Conservation (phyloP, 1,140 invertebrate genomes). For the Drosophila burlai region DNA sequence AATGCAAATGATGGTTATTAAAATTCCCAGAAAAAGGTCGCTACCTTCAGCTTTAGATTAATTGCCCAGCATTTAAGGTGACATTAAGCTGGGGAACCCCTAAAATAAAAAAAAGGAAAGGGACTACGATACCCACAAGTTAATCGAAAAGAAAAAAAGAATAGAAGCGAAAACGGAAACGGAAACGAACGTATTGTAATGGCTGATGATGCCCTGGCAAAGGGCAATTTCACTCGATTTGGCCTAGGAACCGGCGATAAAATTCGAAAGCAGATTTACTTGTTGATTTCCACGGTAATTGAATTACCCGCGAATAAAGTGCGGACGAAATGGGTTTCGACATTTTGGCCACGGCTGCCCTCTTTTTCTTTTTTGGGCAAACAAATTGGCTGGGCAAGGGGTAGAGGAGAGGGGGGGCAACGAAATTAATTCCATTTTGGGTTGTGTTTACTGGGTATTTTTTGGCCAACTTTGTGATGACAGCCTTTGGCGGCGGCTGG, state of each 20-base stretch:
- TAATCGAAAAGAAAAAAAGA: constrained; percentile 8
- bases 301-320: constrained; percentile 70
- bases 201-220: constrained; percentile 1
- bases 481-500: not conserved
- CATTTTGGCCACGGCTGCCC: constrained; percentile 13
- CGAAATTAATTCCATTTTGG: constrained; percentile 44
- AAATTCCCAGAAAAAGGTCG: constrained; percentile 34
- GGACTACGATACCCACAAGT: constrained; percentile 13
- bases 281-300: constrained; percentile 73
- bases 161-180: not conserved
- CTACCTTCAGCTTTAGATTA: constrained; percentile 38
- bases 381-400: constrained; percentile 17
- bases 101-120: constrained; percentile 18
- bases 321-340: constrained; percentile 52
- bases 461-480: constrained; percentile 27
- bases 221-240: constrained; percentile 43
- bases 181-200: constrained; percentile 30
- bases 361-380: constrained; percentile 3
- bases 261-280: constrained; percentile 65
- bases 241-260: constrained; percentile 23
- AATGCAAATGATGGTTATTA: constrained; percentile 59
- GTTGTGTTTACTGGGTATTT: constrained; percentile 28
- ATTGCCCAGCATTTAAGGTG: constrained; percentile 72
- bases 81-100: constrained; percentile 62
- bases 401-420: not conserved